Base-by-base conservation (phyloP, 2,888 invertebrate genomes). In the Capitulum mitella region DNA sequence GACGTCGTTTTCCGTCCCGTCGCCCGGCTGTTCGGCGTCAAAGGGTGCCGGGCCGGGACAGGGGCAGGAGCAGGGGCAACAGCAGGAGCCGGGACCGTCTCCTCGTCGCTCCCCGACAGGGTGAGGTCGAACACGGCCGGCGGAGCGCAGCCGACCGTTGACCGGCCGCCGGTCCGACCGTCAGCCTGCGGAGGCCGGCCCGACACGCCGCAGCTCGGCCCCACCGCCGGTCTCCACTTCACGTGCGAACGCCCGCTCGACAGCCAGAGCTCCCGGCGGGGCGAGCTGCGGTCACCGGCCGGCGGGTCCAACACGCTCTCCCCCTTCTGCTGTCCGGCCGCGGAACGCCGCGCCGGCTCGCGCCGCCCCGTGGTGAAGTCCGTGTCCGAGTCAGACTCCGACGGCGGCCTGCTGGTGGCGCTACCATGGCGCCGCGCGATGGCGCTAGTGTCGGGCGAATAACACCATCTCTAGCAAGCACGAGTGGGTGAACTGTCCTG, bases 81-180 rank as follows among this genome's bases (percentile, higher is more conserved):
- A n/a, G n/a, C n/a, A n/a, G 64, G 34, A 34, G 34, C 64, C 1
- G 64, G 16, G 34, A 34, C 14, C 19, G 22, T 16, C 34, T 64
- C 64, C 19, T 64, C 64, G 64, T 64, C 64, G 64, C 64, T 64
- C 19, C 34, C 64, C 29, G 29, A 64, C 19, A 64, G 64, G 14
- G 34, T n/a, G 32, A 64, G 34, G 6, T 64, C 16, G 64, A 64
- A 64, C 29, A 64, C 64, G 22, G 19, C 51, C 22, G 51, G 51
- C 51, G 22, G 51, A 6, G 51, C 10, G 12, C 16, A 22, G 22
- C 51, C 51, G 51, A 16, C 22, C 6, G 19, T 16, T 3, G 19
- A 16, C 22, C 64, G 16, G 34, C 3, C 14, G 14, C 19, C 1
- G 34, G 29, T 14, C 64, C 34, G 10, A 10, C 19, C 19, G 29